Conservation (phyloP, 2,113 vertebrate genomes). For the Gallinago media region DNA sequence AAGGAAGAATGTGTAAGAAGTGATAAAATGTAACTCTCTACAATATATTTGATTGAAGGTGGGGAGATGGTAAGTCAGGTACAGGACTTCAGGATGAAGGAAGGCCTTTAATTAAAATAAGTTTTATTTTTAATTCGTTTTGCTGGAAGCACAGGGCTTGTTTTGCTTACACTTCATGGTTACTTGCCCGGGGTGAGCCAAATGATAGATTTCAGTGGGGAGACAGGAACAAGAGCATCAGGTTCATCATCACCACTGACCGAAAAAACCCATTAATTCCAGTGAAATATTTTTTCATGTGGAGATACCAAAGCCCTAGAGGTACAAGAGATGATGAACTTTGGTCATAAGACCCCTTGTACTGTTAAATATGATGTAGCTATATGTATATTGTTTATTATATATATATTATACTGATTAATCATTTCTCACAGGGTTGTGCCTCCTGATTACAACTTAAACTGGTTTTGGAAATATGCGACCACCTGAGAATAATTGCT, state of each 20-base stretch:
- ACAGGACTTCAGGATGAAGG: background rate
- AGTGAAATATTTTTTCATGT: background rate
- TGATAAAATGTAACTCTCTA: background rate
- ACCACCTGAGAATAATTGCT: background rate
- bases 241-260: background rate
- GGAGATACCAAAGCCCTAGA: background rate
- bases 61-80: background rate
- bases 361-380: rapidly evolving
- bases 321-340: background rate
- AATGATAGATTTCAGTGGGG: background rate
- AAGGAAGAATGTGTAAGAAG: background rate
- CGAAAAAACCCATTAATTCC: rapidly evolving
- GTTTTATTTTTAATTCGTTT: background rate
- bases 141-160: background rate
- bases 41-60: rapidly evolving
- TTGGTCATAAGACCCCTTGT: background rate
- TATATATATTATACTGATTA: rapidly evolving
- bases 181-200: background rate
- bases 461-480: background rate
- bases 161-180: background rate
- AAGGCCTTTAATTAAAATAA: background rate
- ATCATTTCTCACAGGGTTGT: background rate
- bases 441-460: background rate
- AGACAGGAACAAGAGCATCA: background rate
- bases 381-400: background rate